phyloP scores from a whole-genome alignment of 1,140 invertebrate genomes.

The Rhagoletis zephyria region DNA sequence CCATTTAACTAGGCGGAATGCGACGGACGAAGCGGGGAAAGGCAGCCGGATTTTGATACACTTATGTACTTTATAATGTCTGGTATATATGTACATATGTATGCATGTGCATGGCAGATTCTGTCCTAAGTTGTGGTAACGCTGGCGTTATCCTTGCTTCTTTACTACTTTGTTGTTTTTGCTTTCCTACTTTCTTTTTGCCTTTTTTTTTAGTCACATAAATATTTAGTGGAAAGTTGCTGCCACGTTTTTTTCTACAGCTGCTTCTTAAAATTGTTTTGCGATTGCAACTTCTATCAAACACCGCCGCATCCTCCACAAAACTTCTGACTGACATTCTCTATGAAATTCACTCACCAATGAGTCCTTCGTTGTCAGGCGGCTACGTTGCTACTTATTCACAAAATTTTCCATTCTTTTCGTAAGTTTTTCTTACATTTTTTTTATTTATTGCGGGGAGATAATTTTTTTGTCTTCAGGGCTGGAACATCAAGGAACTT shows the following conservation, averaged over 20 bases:
- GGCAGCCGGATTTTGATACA: background rate
- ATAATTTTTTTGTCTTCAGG: too few relatives aligned
- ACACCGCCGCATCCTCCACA: background rate
- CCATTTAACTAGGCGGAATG: background rate
- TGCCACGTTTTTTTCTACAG: background rate
- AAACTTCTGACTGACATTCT: conserved; percentile 14
- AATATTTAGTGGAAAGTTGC: conserved; percentile 18
- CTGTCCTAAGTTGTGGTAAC: too few relatives aligned
- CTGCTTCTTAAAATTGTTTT: conserved; percentile 36
- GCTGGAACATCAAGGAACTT: too few relatives aligned
- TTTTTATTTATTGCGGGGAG: background rate
- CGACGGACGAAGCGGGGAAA: background rate
- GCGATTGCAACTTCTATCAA: conserved; percentile 1
- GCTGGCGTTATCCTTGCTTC: conserved; percentile 15
- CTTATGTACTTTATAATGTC: too few relatives aligned
- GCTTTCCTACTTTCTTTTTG: background rate
- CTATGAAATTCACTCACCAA: conserved; percentile 6
- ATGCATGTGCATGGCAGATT: background rate
- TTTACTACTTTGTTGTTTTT: background rate
- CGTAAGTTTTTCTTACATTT: background rate
- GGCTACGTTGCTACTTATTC: background rate
- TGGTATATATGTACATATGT: background rate
- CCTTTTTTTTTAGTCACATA: background rate
- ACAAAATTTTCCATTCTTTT: background rate
- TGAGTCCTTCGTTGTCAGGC: background rate